These are phyloP conservation scores for Megalops cyprinoides DNA, from an alignment of 2,797 vertebrate genomes.

Conservation along the genomic window DNA sequence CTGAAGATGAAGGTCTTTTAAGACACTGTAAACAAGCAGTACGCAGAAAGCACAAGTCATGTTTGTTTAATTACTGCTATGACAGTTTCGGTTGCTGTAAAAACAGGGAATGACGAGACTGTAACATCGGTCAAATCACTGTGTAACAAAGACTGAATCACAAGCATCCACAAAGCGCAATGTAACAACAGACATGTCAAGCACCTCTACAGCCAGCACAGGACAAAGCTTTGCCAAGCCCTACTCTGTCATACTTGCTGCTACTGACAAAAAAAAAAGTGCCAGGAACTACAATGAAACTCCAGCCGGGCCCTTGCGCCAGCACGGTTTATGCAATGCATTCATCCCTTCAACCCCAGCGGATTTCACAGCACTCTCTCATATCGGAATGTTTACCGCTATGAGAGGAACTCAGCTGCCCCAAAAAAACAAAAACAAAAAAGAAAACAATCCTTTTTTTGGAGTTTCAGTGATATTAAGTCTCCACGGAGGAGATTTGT, in stretches of 20 bases:
- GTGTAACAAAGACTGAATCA: slow-evolving; percentile 14
- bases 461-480: not conserved
- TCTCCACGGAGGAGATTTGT: not conserved
- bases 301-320: slow-evolving; percentile 12
- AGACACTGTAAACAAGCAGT: not conserved
- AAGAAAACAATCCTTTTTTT: not conserved
- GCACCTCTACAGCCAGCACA: not conserved
- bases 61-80: not conserved
- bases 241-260: not conserved
- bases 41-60: slow-evolving; percentile 14
- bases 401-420: not conserved
- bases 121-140: not conserved
- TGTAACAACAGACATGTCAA: not conserved
- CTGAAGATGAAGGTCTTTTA: slow-evolving; percentile 4
- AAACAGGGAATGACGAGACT: slow-evolving; percentile 17
- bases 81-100: slow-evolving; percentile 21
- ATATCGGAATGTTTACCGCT: not conserved
- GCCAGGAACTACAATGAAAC: slow-evolving; percentile 11
- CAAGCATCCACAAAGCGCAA: not conserved
- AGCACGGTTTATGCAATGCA: slow-evolving; percentile 23
- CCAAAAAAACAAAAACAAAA: not conserved
- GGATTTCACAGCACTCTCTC: not conserved
- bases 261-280: slow-evolving; percentile 18
- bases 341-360: not conserved
- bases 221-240: not conserved